Base-by-base conservation (phyloP, 2,888 invertebrate genomes). In the Drosophila diplacantha region DNA sequence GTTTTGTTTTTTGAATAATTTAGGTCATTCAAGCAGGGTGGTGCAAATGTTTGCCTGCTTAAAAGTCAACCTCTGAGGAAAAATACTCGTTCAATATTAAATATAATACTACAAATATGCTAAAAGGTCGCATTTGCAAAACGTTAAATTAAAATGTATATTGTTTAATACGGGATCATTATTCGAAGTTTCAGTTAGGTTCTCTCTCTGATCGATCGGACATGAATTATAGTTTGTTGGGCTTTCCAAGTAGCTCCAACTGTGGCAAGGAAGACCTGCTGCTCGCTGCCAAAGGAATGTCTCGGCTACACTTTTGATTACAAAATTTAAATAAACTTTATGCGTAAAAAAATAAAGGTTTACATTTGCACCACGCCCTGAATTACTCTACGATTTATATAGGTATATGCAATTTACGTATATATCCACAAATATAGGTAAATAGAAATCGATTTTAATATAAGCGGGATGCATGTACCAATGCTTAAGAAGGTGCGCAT, bases 341-440 rank as follows among this genome's bases (percentile, higher is more conserved):
- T 32, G 32, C 32, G 32, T 4, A 16, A 6, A 18, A 29, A 29
- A 29, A 44, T 9, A 26, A 11, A n/a, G 43, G 43, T 11, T 18
- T 12, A 46, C 44, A 46, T 31, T 46, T 46, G 44, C 44, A 46
- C 44, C 44, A 46, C 44, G 44, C 44, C 31, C 26, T 46, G 44
- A 46, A 46, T 31, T 31, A 46, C 44, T 46, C 44, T 31, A 46
- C 44, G 31, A 47, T 51, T 35, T 51, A 60, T 60, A 39, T 39
- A 39, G 39, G 39, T 60, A 58, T 55, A 35, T 50, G 39, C 56
- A 44, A 37, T 61, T 34, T 61, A 41, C 61, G 51, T 61, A 41
- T 51, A 49, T 60, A 43, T 61, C 62, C 44, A 35, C 62, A 76
- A 67, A 64, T 65, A 67, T 72, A 61, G 49, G 58, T 54, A 43